phyloP scores from a whole-genome alignment of 2,888 invertebrate species.

The Drosophila engyochracea region DNA sequence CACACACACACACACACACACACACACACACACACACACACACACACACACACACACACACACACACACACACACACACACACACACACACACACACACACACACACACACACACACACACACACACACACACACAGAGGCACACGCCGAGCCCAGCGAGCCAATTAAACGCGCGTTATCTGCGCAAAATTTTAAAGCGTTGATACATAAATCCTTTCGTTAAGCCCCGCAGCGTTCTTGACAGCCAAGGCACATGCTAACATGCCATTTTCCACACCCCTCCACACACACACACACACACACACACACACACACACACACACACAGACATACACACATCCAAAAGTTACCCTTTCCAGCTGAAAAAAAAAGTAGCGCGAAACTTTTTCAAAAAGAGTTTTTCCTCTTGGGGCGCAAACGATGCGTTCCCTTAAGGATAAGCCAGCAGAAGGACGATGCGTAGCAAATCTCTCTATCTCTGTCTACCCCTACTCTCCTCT shows the following conservation, averaged over 20 bases:
- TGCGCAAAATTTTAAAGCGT: constrained; percentile 83
- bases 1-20: constrained; percentile 13
- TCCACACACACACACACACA: constrained; percentile 9
- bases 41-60: not conserved
- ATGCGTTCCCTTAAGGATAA: constrained; percentile 73
- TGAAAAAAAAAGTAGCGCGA: constrained; percentile 52
- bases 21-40: constrained; percentile 12
- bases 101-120: constrained; percentile 31
- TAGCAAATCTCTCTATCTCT: constrained; percentile 43
- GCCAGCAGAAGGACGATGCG: constrained; percentile 56
- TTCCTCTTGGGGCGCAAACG: constrained; percentile 57
- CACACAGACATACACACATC: not conserved
- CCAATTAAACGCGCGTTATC: constrained; percentile 84
- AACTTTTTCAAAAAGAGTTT: constrained; percentile 78
- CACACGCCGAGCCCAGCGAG: constrained; percentile 34
- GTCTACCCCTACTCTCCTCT: not conserved
- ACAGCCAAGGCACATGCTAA: constrained; percentile 77
- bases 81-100: constrained; percentile 69
- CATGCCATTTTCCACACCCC: constrained; percentile 74
- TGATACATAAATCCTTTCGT: constrained; percentile 84
- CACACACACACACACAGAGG: not conserved
- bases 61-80: constrained; percentile 45
- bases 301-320: constrained; percentile 6
- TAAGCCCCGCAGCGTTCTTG: constrained; percentile 79
- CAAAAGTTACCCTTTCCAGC: constrained; percentile 16